Evolutionary conservation across 2,797 vertebrate species (phyloP), one percentile per base, ranked within the genome.

Genomic region (Sciaenops ocellatus): DNA sequence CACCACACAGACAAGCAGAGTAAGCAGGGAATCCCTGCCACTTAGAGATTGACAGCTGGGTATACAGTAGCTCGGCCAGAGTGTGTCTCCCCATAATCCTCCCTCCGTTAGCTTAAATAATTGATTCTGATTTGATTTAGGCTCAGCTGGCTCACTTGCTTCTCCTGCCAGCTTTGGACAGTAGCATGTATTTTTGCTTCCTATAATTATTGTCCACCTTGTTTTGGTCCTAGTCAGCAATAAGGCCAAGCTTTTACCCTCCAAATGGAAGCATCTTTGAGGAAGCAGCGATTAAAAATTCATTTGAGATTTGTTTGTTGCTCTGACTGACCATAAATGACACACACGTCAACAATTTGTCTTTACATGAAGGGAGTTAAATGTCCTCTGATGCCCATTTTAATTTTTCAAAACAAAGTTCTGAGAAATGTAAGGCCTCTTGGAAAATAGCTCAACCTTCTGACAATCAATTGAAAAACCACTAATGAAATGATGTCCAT

Each of bases 71-170:
- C 69, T 73, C 28, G 67, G 34, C 54, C 24, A 44, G 51, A 38
- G 46, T 18, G 55, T 42, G n/a, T 79, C 64, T 65, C 38, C 62
- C 48, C 69, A 48, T 38, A 77, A 81, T 75, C 69, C 77, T 51
- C 47, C 26, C 48, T 56, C 46, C 47, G 52, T 66, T 24, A 20
- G 61, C 52, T 77, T 76, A 22, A 92, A 85, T 86, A 78, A 88
- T 90, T 84, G 67, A 87, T 91, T 78, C 26, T 51, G 60, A 73
- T 84, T 87, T 83, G 81, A 88, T 85, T 79, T 54, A 48, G 60
- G 16, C 78, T 84, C 73, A 78, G 55, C 84, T 87, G 74, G 68
- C 71, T 82, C 48, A 41, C 30, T 70, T 41, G 2, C 56, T 46
- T 82, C 64, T 57, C 44, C 42, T 54, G 28, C 64, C 17, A 13